Evolutionary conservation across 1,140 invertebrate species (phyloP).

Genomic region (Heliconius himera): DNA sequence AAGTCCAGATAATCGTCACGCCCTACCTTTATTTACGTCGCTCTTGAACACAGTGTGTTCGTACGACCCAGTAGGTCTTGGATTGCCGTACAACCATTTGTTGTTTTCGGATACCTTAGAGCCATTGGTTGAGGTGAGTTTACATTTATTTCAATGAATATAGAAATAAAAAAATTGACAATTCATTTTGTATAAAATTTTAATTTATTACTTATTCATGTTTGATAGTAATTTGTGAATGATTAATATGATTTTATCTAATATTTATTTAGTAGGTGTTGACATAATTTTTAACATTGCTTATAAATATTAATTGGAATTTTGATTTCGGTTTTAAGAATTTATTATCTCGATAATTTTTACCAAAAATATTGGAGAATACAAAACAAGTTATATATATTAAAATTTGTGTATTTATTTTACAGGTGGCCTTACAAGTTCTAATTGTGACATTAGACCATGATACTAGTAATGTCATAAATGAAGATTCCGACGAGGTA

Average conservation of each 20-base stretch:
- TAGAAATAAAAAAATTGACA: no score
- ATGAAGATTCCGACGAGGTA: slow-evolving; percentile 69
- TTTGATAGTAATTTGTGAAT: no score
- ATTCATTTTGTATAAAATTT: no score
- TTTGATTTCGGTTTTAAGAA: no score
- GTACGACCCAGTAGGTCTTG: slow-evolving; percentile 98
- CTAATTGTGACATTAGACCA: slow-evolving; percentile 98
- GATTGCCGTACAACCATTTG: slow-evolving; percentile 98
- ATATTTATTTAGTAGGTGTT: no score
- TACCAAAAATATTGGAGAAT: background rate
- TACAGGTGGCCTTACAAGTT: slow-evolving; percentile 92
- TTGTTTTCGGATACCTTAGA: slow-evolving; percentile 97
- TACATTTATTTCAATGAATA: background rate
- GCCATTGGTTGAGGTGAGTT: slow-evolving; percentile 91
- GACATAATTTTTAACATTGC: no score
- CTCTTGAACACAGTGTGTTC: slow-evolving; percentile 97
- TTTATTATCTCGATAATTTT: no score
- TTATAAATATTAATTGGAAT: no score
- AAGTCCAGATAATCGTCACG: slow-evolving; percentile 89
- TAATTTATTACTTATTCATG: no score
- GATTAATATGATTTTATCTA: no score
- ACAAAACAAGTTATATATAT: background rate
- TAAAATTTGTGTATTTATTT: background rate
- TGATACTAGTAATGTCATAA: slow-evolving; percentile 83
- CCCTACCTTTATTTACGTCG: slow-evolving; percentile 98